Conservation (phyloP, 2,888 invertebrate genomes). For the Trissoscelio sp. region DNA sequence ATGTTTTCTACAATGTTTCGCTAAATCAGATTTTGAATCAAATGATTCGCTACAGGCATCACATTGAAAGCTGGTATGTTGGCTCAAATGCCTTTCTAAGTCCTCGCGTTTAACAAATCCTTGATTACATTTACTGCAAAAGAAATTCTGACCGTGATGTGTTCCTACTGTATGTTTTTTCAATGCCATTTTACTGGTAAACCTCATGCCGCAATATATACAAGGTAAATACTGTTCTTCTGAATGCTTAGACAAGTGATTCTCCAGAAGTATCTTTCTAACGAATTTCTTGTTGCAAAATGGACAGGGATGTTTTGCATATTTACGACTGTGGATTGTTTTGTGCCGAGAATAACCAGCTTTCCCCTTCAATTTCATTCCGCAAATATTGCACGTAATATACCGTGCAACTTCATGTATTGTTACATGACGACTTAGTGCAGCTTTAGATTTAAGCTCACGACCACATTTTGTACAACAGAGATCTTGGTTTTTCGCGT, state of each 20-base stretch:
- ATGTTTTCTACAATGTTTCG: not conserved
- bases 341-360: not conserved
- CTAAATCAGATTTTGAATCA: not conserved
- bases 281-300: conserved; percentile 1
- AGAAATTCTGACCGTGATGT: not conserved
- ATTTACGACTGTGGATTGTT: not conserved
- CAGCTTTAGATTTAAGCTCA: conserved; percentile 1
- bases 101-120: not conserved
- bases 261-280: not conserved
- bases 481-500: conserved; percentile 13
- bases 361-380: not conserved
- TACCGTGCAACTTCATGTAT: not conserved
- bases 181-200: not conserved
- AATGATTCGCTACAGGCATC: not conserved
- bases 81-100: not conserved
- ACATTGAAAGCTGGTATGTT: not conserved
- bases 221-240: not conserved
- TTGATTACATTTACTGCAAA: not conserved
- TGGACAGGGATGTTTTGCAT: not conserved
- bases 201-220: not conserved
- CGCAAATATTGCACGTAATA: conserved; percentile 1
- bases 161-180: not conserved
- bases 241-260: not conserved
- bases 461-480: conserved; percentile 23
- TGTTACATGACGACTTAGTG: not conserved